These are phyloP conservation scores for Oreochromis niloticus DNA, from an alignment of 2,113 vertebrate genomes.

Conservation along the genomic window DNA sequence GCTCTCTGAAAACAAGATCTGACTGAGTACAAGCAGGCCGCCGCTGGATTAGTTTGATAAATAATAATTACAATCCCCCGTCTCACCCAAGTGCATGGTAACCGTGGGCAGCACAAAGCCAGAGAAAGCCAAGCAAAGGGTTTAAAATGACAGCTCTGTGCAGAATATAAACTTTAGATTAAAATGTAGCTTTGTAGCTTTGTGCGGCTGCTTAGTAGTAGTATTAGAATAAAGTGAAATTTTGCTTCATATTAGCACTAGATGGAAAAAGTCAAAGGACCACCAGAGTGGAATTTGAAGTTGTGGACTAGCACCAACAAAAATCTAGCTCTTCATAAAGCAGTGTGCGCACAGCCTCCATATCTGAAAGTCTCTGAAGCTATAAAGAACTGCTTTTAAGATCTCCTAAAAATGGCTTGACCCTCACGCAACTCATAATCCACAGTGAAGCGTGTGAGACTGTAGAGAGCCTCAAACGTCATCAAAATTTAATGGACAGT, in stretches of 20 bases:
- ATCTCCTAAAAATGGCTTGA: not conserved
- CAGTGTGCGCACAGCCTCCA: not conserved
- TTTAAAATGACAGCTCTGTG: not conserved
- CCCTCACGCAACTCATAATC: not conserved
- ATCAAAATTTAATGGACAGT: slow-evolving; percentile 6
- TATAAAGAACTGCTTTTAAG: not conserved
- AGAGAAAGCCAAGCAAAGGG: not conserved
- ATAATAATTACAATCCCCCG: slow-evolving; percentile 29
- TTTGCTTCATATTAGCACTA: not conserved
- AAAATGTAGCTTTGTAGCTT: not conserved
- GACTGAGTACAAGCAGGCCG: not conserved
- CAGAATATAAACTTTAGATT: not conserved
- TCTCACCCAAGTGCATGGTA: not conserved
- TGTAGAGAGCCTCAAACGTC: not conserved
- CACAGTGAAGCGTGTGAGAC: not conserved
- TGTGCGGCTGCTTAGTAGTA: too few relatives aligned
- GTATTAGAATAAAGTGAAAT: not conserved
- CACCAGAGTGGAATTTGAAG: not conserved
- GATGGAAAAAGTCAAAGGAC: not conserved
- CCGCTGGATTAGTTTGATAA: slow-evolving; percentile 1
- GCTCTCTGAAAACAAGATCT: not conserved
- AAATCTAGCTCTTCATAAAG: not conserved
- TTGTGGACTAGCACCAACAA: not conserved
- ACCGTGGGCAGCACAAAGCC: not conserved
- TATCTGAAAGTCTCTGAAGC: not conserved